A percentile compares a stretch with the other conserved stretches of the same genome.
Evolutionary conservation across 1,140 invertebrate species (phyloP).

Genomic region (Caerostris extrusa): DNA sequence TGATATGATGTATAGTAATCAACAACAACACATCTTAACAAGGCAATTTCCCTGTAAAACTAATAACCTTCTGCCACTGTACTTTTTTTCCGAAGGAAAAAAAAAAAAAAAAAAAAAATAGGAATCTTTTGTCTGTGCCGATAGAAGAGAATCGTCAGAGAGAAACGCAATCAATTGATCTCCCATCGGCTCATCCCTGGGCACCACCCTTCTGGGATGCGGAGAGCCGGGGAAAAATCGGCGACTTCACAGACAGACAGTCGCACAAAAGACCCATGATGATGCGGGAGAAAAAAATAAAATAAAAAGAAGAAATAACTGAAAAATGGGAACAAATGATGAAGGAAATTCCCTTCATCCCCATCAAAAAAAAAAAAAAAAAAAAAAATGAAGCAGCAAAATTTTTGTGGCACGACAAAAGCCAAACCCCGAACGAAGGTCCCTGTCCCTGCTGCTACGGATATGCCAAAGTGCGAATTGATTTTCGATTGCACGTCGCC

Average conservation of each 20-base stretch:
- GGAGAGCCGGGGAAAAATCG: not conserved
- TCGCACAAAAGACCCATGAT: slow-evolving; percentile 56
- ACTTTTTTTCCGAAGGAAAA: no score
- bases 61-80: not conserved
- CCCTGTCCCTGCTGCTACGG: not conserved
- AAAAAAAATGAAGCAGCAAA: not conserved
- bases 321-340: not conserved
- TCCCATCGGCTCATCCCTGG: slow-evolving; percentile 22
- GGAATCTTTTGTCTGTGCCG: slow-evolving; percentile 49
- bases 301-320: slow-evolving; percentile 16
- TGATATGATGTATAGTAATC: no score
- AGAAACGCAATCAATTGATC: slow-evolving; percentile 69
- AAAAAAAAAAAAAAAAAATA: not conserved
- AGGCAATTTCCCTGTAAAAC: not conserved
- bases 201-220: not conserved
- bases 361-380: slow-evolving; percentile 26
- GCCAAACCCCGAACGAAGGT: slow-evolving; percentile 27
- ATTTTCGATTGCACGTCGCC: slow-evolving; percentile 65
- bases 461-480: slow-evolving; percentile 57
- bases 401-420: slow-evolving; percentile 43
- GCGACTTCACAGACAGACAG: slow-evolving; percentile 41
- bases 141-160: no score
- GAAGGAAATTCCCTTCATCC: slow-evolving; percentile 42
- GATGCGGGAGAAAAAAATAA: not conserved
- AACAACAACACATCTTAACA: no score